A percentile compares a stretch with the other conserved stretches of the same genome.
Conservation (phyloP, 1,140 invertebrate species). For the Streblospio benedicti region DNA sequence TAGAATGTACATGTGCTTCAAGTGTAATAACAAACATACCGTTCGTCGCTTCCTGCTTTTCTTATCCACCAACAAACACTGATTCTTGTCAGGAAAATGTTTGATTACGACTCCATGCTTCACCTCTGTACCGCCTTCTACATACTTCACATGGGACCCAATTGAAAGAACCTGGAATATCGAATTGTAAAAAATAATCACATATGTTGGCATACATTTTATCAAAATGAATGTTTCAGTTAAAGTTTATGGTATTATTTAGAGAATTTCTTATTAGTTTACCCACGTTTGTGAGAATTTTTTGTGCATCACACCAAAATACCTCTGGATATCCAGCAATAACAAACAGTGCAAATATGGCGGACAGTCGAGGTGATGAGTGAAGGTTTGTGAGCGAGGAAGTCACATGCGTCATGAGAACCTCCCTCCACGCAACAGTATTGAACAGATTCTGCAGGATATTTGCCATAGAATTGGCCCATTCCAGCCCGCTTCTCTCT, state of each 20-base stretch:
- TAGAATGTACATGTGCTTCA: too few relatives aligned
- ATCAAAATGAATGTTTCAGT: too few relatives aligned
- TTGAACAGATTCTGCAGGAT: constrained; percentile 36
- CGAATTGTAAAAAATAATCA: not conserved
- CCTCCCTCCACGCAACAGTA: constrained; percentile 29
- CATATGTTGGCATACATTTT: not conserved
- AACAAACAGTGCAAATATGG: constrained; percentile 43
- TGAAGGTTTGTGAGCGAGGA: constrained; percentile 16
- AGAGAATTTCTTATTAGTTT: not conserved
- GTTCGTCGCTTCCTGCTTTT: constrained; percentile 37
- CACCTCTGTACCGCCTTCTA: constrained; percentile 27
- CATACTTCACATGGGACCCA: constrained; percentile 38
- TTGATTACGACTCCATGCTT: constrained; percentile 43
- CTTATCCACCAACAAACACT: constrained; percentile 37
- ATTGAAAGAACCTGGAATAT: constrained; percentile 37
- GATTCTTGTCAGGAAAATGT: constrained; percentile 42
- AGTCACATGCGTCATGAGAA: constrained; percentile 33
- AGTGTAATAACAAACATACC: too few relatives aligned
- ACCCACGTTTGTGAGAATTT: too few relatives aligned
- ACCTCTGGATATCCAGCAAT: constrained; percentile 45
- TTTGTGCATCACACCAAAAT: constrained; percentile 1
- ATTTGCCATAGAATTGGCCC: constrained; percentile 37
- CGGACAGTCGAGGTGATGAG: constrained; percentile 32
- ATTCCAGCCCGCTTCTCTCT: constrained; percentile 35
- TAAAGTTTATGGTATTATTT: not conserved